phyloP scores from a whole-genome alignment of 2,113 vertebrate species.

The Hippolais icterina region DNA sequence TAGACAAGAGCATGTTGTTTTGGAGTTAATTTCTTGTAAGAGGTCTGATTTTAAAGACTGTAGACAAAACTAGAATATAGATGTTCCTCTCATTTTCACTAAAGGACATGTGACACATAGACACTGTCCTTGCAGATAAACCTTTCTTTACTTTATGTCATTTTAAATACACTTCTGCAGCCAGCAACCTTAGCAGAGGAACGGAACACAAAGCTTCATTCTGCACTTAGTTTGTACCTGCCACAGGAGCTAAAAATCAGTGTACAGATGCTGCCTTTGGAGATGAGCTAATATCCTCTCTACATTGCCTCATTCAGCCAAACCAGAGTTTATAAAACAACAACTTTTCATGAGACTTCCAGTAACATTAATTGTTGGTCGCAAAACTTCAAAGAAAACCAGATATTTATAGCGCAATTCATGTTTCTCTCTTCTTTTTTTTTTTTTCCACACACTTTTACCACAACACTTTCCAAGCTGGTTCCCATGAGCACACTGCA shows the following conservation, averaged over 20 bases:
- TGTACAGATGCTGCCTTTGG: background rate
- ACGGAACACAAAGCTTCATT: background rate
- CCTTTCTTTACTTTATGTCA: background rate
- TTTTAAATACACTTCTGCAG: background rate
- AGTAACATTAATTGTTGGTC: constrained; percentile 79
- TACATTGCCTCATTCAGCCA: constrained; percentile 19
- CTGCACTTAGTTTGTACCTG: background rate
- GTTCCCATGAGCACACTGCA: constrained; percentile 77
- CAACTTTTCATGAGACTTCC: constrained; percentile 71
- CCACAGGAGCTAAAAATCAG: background rate
- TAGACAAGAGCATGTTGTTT: background rate
- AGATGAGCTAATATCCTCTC: background rate
- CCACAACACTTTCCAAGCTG: constrained; percentile 80
- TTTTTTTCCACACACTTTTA: constrained; percentile 71
- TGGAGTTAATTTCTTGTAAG: background rate
- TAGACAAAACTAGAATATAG: background rate
- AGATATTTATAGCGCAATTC: constrained; percentile 80
- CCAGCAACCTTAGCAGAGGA: background rate
- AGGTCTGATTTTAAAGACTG: background rate
- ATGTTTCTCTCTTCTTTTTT: constrained; percentile 48
- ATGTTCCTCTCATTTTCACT: background rate
- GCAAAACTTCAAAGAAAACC: constrained; percentile 79
- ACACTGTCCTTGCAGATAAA: background rate
- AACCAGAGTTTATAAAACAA: constrained; percentile 66
- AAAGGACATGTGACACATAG: background rate